Evolutionary conservation across 2,888 invertebrate species (phyloP), one percentile per base, ranked within the genome.

Genomic region (Stomorhina lunata): DNA sequence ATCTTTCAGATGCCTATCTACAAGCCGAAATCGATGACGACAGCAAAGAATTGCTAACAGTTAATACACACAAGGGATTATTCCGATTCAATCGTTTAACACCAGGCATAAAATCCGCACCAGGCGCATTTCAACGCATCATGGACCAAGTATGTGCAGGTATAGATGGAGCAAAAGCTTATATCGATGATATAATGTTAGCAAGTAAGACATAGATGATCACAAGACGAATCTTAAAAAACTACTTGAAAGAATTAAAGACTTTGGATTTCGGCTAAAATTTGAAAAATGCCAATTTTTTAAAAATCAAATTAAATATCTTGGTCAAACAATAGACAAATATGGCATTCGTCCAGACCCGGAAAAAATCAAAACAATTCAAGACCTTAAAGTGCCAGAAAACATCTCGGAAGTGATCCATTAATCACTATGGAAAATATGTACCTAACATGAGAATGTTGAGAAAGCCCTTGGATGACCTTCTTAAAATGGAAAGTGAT

Each of bases 1-100:
- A 85, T 48, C 53, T 85, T 4, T 81, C 85, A 9, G 85, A 86
- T 40, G 86, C 84, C 2, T 86, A 76, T 59, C 37, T 86, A 2
- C 85, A 86, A 69, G 57, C 83, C 0, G 84, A 84, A 65, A 77
- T 86, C 6, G 83, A 83, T 10, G 72, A 84, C 15, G 72, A 75
- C 25, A 61, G 79, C 80, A 34, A 84, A 69, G n/a, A 71, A 65
- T n/a, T 85, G 6, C 63, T 85, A 6, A 84, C 83, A 9, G 43
- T 81, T 2, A 83, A 84, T 32, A 85, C 84, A 9, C 84, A 84
- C 61, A 73, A 48, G n/a, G 84, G 83, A n/a, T 15, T 83, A 2
- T 84, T 55, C 53, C 50, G 55, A 29, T 84, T 71, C 25, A 78
- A 84, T 55, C 61, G 84, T 7, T 29, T 85, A 12, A 50, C 80